Evolutionary conservation across 2,797 vertebrate species (phyloP).

Genomic region (Lepilemur ruficaudatus): DNA sequence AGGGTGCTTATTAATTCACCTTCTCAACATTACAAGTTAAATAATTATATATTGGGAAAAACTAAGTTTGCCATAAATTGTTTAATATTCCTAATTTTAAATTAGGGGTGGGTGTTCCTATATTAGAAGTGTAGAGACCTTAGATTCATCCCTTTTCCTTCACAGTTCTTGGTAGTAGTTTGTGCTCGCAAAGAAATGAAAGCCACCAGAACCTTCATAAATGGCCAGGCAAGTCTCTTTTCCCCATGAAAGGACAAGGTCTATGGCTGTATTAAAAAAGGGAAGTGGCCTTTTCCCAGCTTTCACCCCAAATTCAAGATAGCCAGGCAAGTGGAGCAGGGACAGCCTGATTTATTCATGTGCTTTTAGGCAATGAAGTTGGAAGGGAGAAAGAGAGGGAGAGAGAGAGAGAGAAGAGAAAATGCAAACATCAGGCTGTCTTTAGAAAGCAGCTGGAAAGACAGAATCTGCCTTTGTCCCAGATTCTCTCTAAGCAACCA

Average conservation of each 20-base stretch:
- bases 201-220: background rate
- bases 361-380: background rate
- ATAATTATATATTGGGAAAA: background rate
- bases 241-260: background rate
- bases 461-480: background rate
- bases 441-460: background rate
- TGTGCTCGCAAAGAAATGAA: background rate
- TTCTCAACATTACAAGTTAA: background rate
- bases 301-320: background rate
- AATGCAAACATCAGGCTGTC: background rate
- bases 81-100: slow-evolving; percentile 15
- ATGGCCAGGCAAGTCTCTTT: background rate
- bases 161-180: background rate
- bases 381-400: rapidly evolving
- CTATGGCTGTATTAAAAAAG: background rate
- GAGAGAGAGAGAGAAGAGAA: background rate
- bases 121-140: background rate
- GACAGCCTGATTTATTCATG: background rate
- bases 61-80: background rate
- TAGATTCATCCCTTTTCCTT: background rate
- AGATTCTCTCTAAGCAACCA: background rate
- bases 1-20: background rate
- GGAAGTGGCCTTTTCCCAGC: background rate
- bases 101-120: background rate
- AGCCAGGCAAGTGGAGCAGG: background rate